Base-by-base conservation (phyloP, 1,140 invertebrate genomes). In the Pemphigus obesinymphae region DNA sequence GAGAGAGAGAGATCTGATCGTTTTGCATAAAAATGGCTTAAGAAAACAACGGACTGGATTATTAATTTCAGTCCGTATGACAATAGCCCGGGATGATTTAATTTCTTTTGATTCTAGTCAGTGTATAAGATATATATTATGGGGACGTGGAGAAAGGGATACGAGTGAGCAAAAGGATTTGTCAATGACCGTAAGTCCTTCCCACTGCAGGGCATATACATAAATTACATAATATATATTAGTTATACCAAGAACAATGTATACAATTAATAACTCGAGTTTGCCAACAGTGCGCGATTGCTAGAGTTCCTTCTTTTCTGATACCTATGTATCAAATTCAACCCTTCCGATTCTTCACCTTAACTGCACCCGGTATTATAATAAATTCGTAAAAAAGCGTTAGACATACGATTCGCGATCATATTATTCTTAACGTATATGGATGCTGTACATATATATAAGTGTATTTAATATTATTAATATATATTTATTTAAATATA, bases 1-100 rank as follows among this genome's bases (percentile, higher is more conserved):
- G 37, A 70, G 66, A 43, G n/a, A 23, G n/a, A 26, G 20, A 23
- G 20, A 48, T 2, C 48, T 8, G 17, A n/a, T 40, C 55, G 76
- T 80, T 80, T 80, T 80, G 76, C 76, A 80, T 80, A 29, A 80
- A 80, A 80, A 80, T 63, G 26, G 76, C 76, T 29, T 80, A 80
- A 80, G 76, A 80, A 80, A 80, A 80, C 76, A 80, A 80, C 76
- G 40, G 55, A 20, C 23, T 1, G 55, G 76, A 63, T 80, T 80
- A 80, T 80, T 61, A 63, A 63, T 80, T 45, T 37, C 68, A 11
- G 73, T 50, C 58, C 7, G 1, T 58, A 55, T 55, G 75, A 40
- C 29, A 37, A 55, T 78, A 29, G 29, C 4, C 29, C 4, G 48
- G 31, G 48, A 55, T 43, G 75, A 58, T 78, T 78, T 55, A 50